Evolutionary conservation across 1,140 invertebrate genomes (phyloP), one percentile per base, ranked within the genome.

Genomic region (Gonatopus flavifemur): DNA sequence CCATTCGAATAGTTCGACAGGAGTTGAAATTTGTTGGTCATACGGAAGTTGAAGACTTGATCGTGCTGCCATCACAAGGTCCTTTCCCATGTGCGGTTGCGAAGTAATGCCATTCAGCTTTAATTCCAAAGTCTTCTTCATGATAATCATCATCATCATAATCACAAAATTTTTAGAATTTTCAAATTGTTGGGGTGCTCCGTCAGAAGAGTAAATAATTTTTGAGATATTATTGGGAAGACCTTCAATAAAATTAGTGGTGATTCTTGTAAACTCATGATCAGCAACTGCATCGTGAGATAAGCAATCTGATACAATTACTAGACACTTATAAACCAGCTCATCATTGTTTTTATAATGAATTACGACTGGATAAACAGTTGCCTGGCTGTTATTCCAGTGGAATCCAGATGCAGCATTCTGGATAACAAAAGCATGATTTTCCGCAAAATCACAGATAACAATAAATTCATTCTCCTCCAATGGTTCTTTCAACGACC

Each of bases 391-490:
- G 33, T 62, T 68, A 21, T 39, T n/a, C n/a, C n/a, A n/a, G n/a
- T n/a, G n/a, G n/a, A n/a, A n/a, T n/a, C n/a, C n/a, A n/a, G n/a
- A n/a, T n/a, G n/a, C n/a, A n/a, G n/a, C n/a, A n/a, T n/a, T n/a
- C n/a, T n/a, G n/a, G n/a, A n/a, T n/a, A n/a, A n/a, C n/a, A n/a
- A n/a, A n/a, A n/a, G n/a, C n/a, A n/a, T n/a, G n/a, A n/a, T n/a
- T n/a, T n/a, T n/a, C 55, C 16, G 60, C 60, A 59, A 67, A 69
- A 52, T 71, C 63, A 40, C 55, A 50, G 20, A 56, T 15, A 12
- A 49, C 41, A 7, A 60, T 20, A 48, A 45, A 48, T 20, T 52
- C 43, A 28, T 32, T 15, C 16, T 52, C 28, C 32, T 38, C 12
- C 20, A 60, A 41, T 24, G 42, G 35, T 42, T 45, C 37, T 38